Percentiles rank a stretch among this genome's conserved stretches.
Evolutionary conservation across 1,140 invertebrate genomes (phyloP).

Genomic region (Protaetia brevitarsis): DNA sequence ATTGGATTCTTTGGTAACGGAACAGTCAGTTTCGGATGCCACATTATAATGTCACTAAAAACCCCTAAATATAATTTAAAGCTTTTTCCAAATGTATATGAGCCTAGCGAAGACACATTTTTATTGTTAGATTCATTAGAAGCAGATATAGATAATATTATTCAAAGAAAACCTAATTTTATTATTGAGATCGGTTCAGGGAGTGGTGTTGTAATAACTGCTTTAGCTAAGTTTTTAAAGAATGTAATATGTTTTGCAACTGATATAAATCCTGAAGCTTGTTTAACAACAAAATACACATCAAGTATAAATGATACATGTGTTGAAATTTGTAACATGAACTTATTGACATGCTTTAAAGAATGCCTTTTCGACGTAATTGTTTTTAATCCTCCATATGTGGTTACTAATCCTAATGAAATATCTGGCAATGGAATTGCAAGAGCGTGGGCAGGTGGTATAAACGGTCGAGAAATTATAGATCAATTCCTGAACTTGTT

Average conservation of each 20-base stretch:
- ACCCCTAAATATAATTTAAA: constrained; percentile 44
- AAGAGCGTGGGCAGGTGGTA: constrained; percentile 83
- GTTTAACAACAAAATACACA: constrained; percentile 65
- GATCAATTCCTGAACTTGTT: constrained; percentile 71
- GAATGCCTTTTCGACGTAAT: constrained; percentile 73
- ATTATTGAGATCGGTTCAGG: constrained; percentile 92
- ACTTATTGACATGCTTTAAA: constrained; percentile 58
- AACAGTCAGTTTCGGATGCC: constrained; percentile 18
- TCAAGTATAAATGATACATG: constrained; percentile 59
- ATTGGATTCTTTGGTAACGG: constrained; percentile 50
- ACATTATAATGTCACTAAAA: constrained; percentile 33
- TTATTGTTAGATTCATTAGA: constrained; percentile 92
- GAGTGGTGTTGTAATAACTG: constrained; percentile 87
- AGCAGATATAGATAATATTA: constrained; percentile 65
- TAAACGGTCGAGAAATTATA: constrained; percentile 74
- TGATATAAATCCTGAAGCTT: constrained; percentile 81
- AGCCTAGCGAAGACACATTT: constrained; percentile 95
- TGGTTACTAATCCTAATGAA: constrained; percentile 77
- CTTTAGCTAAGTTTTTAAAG: constrained; percentile 70
- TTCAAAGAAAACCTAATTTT: constrained; percentile 60
- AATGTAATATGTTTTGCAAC: constrained; percentile 63
- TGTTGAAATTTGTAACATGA: constrained; percentile 67
- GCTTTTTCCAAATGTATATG: constrained; percentile 71
- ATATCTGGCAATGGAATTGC: constrained; percentile 57
- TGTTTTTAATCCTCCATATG: constrained; percentile 97